These are phyloP conservation scores for Lepidurus arcticus DNA, from an alignment of 1,140 invertebrate genomes.

Conservation along the genomic window DNA sequence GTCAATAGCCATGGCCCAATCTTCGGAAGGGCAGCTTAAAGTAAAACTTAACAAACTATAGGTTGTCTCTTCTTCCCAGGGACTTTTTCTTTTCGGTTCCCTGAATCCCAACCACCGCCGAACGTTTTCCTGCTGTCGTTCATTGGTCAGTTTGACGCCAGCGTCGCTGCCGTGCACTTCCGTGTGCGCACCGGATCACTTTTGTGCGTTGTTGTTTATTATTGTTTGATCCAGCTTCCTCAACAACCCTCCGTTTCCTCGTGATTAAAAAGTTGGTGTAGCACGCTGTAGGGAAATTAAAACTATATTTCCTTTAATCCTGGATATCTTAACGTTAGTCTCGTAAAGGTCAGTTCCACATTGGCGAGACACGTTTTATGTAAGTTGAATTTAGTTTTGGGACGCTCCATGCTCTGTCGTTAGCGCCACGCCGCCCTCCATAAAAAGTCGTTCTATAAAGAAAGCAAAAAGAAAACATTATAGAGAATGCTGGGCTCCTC, in stretches of 20 bases:
- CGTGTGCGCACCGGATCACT: neutral
- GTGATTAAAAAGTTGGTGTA: neutral
- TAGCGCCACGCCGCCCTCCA: neutral
- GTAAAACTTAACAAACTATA: neutral
- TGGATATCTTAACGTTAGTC: no score
- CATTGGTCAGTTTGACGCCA: slow-evolving; percentile 15
- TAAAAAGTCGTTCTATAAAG: neutral
- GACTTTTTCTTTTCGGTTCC: neutral
- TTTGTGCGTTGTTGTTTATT: neutral
- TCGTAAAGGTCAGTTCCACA: no score
- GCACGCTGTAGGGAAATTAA: no score
- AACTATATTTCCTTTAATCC: no score
- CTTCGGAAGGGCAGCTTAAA: no score
- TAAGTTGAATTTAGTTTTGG: neutral
- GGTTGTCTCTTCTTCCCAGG: neutral
- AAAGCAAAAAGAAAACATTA: neutral
- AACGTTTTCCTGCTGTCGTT: neutral
- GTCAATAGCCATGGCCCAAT: no score
- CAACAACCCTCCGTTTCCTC: neutral
- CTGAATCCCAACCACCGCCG: neutral
- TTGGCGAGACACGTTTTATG: no score
- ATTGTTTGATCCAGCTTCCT: neutral
- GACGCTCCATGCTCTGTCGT: neutral
- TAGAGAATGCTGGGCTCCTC: neutral
- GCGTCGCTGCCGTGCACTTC: slow-evolving; percentile 20